A percentile compares a stretch with the other conserved stretches of the same genome.
These are phyloP conservation scores for Entomyzon cyanotis DNA, from an alignment of 2,113 vertebrate genomes.

Conservation along the genomic window DNA sequence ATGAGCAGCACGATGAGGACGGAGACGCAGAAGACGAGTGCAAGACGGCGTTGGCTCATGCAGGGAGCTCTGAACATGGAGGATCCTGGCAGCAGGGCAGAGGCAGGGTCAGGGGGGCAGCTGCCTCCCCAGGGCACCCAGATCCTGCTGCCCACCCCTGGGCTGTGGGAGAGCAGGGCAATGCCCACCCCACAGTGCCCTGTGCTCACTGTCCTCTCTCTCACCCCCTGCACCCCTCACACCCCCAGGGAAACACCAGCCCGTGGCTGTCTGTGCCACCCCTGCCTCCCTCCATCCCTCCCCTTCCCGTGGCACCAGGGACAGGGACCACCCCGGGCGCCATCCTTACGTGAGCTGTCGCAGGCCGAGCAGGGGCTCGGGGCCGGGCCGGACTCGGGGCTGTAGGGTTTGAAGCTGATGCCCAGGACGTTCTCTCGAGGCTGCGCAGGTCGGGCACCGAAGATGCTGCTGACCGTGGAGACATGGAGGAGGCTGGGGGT, in stretches of 20 bases:
- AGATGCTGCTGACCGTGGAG: background rate
- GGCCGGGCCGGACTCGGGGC: background rate
- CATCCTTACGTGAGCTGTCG: constrained; percentile 52
- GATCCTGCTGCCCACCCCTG: background rate
- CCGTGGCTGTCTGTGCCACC: background rate
- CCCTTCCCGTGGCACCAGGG: background rate
- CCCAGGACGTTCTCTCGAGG: constrained; percentile 17
- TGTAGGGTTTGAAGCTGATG: constrained; percentile 49
- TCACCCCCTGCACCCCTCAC: background rate
- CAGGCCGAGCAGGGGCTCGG: background rate
- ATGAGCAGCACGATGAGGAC: constrained; percentile 72
- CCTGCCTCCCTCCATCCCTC: background rate
- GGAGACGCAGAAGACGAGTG: constrained; percentile 65
- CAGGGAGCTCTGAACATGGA: constrained; percentile 68
- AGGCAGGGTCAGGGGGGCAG: background rate
- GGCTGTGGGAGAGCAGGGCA: background rate
- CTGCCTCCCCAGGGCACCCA: background rate
- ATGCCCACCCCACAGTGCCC: rapidly evolving
- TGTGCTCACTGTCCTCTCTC: rapidly evolving
- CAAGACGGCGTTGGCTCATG: constrained; percentile 68
- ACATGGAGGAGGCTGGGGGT: constrained; percentile 10
- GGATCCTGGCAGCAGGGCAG: constrained; percentile 11
- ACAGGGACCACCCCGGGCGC: background rate
- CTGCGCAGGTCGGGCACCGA: background rate
- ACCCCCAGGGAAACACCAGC: background rate